Evolutionary conservation across 2,113 vertebrate genomes (phyloP).

Genomic region (Spizaetus ornatus): DNA sequence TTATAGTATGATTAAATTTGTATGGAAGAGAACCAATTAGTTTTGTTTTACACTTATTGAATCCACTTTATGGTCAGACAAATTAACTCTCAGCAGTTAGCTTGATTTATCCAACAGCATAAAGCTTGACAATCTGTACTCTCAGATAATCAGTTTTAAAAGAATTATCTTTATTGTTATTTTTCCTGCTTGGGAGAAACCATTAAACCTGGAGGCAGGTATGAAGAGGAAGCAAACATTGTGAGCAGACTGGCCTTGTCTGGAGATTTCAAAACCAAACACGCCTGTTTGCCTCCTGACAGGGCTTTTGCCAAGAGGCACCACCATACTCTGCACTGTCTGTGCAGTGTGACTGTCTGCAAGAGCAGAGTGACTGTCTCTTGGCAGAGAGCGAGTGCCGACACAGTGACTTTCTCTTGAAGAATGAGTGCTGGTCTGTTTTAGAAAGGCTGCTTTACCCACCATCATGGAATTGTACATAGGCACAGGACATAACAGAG

Average conservation of each 20-base stretch:
- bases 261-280: background rate
- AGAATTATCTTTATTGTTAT: background rate
- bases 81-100: slow-evolving; percentile 76
- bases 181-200: background rate
- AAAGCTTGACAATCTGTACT: slow-evolving; percentile 41
- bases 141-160: slow-evolving; percentile 5
- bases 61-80: slow-evolving; percentile 77
- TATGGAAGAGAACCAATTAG: slow-evolving; percentile 79
- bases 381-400: background rate
- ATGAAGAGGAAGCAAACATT: background rate
- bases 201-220: background rate
- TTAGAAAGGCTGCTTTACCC: background rate
- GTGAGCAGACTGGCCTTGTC: background rate
- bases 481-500: fast-evolving
- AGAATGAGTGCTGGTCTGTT: fast-evolving
- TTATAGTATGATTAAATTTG: slow-evolving; percentile 82
- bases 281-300: background rate
- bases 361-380: background rate
- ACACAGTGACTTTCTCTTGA: background rate
- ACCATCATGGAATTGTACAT: fast-evolving
- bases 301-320: background rate
- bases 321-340: background rate
- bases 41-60: slow-evolving; percentile 81
- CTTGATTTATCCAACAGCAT: slow-evolving; percentile 70
- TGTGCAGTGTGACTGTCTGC: too few species aligned